These are phyloP conservation scores for Phasianus colchicus DNA, from an alignment of 2,113 vertebrate species.

Conservation along the genomic window DNA sequence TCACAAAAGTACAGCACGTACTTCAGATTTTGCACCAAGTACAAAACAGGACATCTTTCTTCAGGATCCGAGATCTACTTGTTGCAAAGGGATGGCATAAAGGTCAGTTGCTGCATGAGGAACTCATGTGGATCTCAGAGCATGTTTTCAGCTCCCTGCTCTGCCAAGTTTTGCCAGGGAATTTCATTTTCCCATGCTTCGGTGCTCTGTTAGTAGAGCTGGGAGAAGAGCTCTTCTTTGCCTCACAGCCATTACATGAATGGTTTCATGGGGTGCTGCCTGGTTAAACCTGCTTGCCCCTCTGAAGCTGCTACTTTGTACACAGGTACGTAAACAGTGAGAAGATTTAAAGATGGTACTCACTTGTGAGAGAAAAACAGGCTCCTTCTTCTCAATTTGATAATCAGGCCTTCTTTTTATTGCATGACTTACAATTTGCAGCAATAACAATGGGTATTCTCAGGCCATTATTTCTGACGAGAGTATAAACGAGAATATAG, in stretches of 20 bases:
- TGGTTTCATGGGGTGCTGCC: neutral
- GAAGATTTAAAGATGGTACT: neutral
- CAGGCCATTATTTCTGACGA: constrained; percentile 53
- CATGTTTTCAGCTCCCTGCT: neutral
- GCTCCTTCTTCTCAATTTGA: neutral
- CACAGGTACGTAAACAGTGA: neutral
- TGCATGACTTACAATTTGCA: constrained; percentile 47
- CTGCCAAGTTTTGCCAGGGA: neutral
- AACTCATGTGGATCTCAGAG: neutral
- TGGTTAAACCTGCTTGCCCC: neutral
- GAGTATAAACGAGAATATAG: constrained; percentile 26
- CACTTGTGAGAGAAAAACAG: neutral
- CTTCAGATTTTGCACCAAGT: neutral
- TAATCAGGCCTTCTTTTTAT: neutral
- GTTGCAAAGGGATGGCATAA: neutral
- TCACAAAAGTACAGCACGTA: neutral
- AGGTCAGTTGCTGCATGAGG: neutral
- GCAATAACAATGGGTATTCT: constrained; percentile 34
- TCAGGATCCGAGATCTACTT: neutral
- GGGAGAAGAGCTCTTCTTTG: neutral
- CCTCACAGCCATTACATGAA: neutral
- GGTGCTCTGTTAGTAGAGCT: accelerated
- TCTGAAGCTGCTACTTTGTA: neutral
- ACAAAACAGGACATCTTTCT: neutral
- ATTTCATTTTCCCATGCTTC: neutral